phyloP scores from a whole-genome alignment of 1,140 invertebrate species.

The Apis florea region DNA sequence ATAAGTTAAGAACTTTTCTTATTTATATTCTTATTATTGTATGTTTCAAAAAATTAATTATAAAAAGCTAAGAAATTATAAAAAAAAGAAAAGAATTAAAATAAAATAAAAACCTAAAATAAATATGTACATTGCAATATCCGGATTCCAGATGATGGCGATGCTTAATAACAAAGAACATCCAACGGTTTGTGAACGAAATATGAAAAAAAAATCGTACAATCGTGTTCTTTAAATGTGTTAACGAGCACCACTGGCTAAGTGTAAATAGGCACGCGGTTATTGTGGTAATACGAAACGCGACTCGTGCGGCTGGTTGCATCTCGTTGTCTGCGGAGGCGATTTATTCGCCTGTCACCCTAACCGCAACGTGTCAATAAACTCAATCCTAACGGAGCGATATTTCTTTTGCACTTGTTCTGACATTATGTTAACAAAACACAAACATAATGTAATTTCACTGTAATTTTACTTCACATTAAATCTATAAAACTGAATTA shows the following conservation, averaged over 20 bases:
- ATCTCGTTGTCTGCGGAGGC: neutral
- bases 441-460: constrained; percentile 7
- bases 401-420: constrained; percentile 28
- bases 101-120: no score
- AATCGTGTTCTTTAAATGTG: neutral
- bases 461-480: neutral
- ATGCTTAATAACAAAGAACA: neutral
- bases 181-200: neutral
- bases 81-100: no score
- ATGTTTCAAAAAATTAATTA: no score
- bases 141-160: neutral
- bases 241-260: neutral
- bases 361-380: constrained; percentile 53
- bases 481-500: neutral
- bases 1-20: no score
- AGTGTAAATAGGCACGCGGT: constrained; percentile 2
- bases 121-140: neutral
- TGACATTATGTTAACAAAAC: constrained; percentile 23
- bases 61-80: no score
- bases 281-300: constrained; percentile 38
- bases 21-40: no score
- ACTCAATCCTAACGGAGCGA: neutral
- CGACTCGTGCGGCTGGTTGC: constrained; percentile 14
- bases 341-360: constrained; percentile 30
- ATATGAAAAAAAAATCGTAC: neutral